Evolutionary conservation across 2,888 invertebrate species (phyloP).

Genomic region (Eristalinus aeneus): DNA sequence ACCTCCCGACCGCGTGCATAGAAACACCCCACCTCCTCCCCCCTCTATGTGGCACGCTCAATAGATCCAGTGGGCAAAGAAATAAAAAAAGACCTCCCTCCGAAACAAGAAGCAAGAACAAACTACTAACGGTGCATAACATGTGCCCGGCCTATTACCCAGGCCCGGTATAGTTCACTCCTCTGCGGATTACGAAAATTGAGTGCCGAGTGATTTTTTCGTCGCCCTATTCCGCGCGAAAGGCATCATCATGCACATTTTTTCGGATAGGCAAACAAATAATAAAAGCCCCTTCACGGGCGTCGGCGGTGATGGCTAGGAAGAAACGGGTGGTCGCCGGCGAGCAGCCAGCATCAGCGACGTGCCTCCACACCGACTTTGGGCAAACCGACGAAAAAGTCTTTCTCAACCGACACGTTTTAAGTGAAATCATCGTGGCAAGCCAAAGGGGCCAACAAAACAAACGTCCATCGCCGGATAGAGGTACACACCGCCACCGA

Average conservation of each 20-base stretch:
- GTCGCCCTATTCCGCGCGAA: conserved; percentile 64
- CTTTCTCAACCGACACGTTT: conserved; percentile 72
- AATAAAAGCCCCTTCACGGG: conserved; percentile 53
- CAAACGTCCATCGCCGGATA: conserved; percentile 67
- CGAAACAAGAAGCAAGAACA: conserved; percentile 60
- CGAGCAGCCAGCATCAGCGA: conserved; percentile 37
- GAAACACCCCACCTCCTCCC: conserved; percentile 18
- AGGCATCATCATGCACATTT: conserved; percentile 69
- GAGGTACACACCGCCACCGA: neutral
- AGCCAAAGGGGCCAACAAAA: conserved; percentile 61
- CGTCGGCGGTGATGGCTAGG: conserved; percentile 2
- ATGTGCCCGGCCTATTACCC: conserved; percentile 69
- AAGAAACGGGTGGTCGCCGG: neutral
- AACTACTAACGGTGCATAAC: conserved; percentile 67
- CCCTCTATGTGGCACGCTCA: conserved; percentile 32
- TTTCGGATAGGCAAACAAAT: conserved; percentile 71
- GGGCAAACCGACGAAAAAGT: conserved; percentile 71
- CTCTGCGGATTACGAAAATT: conserved; percentile 68
- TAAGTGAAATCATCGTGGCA: conserved; percentile 68
- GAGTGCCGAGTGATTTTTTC: conserved; percentile 70
- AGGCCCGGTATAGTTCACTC: conserved; percentile 55
- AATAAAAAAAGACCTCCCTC: conserved; percentile 44
- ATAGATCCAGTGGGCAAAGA: conserved; percentile 46
- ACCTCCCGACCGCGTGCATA: conserved; percentile 48
- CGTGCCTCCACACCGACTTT: conserved; percentile 21